Conservation (phyloP, 2,113 vertebrate genomes). For the Megaptera novaeangliae region DNA sequence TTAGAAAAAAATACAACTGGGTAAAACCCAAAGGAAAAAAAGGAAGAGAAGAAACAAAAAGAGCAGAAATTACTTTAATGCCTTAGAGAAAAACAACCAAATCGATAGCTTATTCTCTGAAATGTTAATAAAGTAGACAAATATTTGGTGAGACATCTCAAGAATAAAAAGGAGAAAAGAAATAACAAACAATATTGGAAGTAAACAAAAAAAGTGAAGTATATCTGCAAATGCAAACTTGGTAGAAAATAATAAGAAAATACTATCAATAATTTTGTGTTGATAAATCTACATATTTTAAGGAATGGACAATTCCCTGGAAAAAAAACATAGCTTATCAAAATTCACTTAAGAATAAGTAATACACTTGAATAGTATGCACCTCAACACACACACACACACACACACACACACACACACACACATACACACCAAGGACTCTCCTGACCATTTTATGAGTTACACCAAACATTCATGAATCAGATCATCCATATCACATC, state of each 20-base stretch:
- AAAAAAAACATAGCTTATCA: background rate
- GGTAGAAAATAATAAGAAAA: slow-evolving; percentile 31
- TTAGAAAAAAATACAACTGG: background rate
- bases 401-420: background rate
- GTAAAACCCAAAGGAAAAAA: background rate
- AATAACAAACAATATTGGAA: slow-evolving; percentile 1
- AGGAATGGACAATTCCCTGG: slow-evolving; percentile 1
- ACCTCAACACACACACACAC: background rate
- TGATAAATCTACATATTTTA: slow-evolving; percentile 25
- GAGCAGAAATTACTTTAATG: background rate
- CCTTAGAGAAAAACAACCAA: background rate
- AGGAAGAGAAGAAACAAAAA: background rate
- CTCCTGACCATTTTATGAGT: background rate
- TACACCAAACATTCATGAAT: background rate
- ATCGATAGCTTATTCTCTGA: slow-evolving; percentile 19
- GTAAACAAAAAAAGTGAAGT: background rate
- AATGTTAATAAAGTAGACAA: slow-evolving; percentile 31
- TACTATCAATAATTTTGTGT: background rate
- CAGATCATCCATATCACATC: background rate
- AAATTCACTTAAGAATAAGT: slow-evolving; percentile 5
- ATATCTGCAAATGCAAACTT: background rate
- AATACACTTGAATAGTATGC: background rate
- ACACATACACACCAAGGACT: background rate
- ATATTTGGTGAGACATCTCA: background rate
- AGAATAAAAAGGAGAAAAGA: background rate